Conservation (phyloP, 1,140 invertebrate species). For the Schlechtendalia chinensis region DNA sequence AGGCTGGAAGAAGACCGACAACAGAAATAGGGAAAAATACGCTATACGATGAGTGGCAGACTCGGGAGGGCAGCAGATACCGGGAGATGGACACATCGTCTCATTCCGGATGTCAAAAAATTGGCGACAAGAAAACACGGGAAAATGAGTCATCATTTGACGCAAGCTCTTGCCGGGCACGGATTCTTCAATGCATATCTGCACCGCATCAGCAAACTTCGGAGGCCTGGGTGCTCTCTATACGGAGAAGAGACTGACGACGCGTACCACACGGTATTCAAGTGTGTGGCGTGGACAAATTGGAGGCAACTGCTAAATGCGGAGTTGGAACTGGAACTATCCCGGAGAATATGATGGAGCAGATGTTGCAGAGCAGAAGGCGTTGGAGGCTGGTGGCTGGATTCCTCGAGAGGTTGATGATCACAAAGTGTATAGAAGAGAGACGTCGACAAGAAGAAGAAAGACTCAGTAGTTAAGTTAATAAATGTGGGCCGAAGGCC, state of each 20-base stretch:
- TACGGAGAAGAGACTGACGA: not conserved
- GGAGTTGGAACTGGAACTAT: not conserved
- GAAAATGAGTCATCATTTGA: not conserved
- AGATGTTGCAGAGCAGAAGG: not conserved
- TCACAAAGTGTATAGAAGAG: not conserved
- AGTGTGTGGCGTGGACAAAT: not conserved
- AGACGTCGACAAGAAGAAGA: not conserved
- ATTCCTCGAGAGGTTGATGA: not conserved
- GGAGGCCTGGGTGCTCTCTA: not conserved
- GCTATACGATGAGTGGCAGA: not conserved
- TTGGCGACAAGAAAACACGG: conserved; percentile 10
- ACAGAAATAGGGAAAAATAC: too few species aligned
- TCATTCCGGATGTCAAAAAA: not conserved
- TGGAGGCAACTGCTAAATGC: not conserved
- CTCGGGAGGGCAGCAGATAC: not conserved
- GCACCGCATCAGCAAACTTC: not conserved
- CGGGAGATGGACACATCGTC: not conserved
- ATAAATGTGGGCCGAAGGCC: not conserved
- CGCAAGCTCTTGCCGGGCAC: conserved; percentile 15
- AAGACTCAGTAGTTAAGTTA: not conserved
- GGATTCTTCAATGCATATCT: conserved; percentile 4
- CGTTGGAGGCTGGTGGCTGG: not conserved
- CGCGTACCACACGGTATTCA: not conserved
- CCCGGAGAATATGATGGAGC: not conserved
- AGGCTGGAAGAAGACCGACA: too few species aligned